Conservation (phyloP, 2,888 invertebrate genomes). For the Aleiodes leptofemur region DNA sequence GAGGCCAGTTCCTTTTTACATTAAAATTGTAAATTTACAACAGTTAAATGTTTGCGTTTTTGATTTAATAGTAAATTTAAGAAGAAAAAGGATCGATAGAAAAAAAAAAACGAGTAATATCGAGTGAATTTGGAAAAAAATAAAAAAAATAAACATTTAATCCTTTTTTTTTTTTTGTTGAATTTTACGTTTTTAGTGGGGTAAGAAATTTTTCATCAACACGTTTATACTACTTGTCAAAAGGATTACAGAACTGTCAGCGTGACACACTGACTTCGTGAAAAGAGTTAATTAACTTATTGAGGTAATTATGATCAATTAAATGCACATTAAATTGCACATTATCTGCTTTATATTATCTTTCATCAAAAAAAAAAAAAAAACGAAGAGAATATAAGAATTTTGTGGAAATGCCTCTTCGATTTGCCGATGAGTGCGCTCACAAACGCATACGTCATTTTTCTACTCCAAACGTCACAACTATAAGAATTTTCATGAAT, state of each 20-base stretch:
- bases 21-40: constrained; percentile 13
- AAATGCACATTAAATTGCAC: neutral
- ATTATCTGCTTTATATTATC: too few species aligned
- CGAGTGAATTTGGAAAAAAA: neutral
- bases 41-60: neutral
- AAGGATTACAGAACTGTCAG: neutral
- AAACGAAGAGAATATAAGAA: neutral
- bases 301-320: constrained; percentile 14
- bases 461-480: constrained; percentile 19
- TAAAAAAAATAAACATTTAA: neutral
- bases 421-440: constrained; percentile 40
- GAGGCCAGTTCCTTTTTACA: constrained; percentile 58
- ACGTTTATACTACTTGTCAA: neutral
- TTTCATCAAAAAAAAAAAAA: neutral
- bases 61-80: constrained; percentile 15
- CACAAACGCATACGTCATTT: constrained; percentile 40
- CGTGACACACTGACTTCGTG: neutral
- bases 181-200: constrained; percentile 27
- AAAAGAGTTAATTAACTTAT: neutral
- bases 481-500: neutral
- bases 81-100: neutral
- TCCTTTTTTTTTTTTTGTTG: constrained; percentile 4
- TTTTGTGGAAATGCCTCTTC: neutral
- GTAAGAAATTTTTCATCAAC: neutral
- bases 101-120: too few species aligned